Base-by-base conservation (phyloP, 1,140 invertebrate genomes). In the Philopotamus ludificatus region DNA sequence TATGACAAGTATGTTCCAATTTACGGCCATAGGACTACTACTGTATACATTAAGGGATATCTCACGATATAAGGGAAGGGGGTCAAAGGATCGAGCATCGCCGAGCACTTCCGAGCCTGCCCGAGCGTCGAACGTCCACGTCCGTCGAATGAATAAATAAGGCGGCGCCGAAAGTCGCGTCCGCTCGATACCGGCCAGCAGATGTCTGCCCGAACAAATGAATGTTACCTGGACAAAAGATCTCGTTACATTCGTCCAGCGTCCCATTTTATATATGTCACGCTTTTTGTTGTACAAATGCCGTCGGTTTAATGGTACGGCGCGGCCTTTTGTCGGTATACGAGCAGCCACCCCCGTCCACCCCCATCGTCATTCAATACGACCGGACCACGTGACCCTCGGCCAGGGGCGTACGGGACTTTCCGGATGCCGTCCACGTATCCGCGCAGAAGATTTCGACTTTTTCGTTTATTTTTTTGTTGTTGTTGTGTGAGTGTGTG, bases 241-340 rank as follows among this genome's bases (percentile, higher is more conserved):
- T 66, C 65, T 66, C 57, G 65, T 66, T 62, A 62, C 65, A 42
- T 66, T 49, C 58, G 47, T 49, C 28, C 28, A 21, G 28, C 18
- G 63, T 39, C 63, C 63, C 63, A 34, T 58, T 63, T 65, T 65
- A 50, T 54, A 66, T 67, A 67, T 67, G 65, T 67, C 65, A 67
- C 55, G 65, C 65, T 67, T 67, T 67, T 67, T 67, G 65, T 67
- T 67, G 65, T 62, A 67, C 65, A 67, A 67, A 67, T 67, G 65
- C 65, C 65, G 65, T 50, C 59, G 65, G 65, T 62, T 67, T 67
- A 67, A 67, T 67, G 65, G 65, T 26, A 22, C 50, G 64, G 39
- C 39, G 41, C 41, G 18, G 50, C 59, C 63, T 54, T 63, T 67
- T 67, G 59, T 62, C 22, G 26, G 39, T n/a, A n/a, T n/a, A n/a